Base-by-base conservation (phyloP, 2,888 invertebrate genomes). In the Conops quadrifasciatus region DNA sequence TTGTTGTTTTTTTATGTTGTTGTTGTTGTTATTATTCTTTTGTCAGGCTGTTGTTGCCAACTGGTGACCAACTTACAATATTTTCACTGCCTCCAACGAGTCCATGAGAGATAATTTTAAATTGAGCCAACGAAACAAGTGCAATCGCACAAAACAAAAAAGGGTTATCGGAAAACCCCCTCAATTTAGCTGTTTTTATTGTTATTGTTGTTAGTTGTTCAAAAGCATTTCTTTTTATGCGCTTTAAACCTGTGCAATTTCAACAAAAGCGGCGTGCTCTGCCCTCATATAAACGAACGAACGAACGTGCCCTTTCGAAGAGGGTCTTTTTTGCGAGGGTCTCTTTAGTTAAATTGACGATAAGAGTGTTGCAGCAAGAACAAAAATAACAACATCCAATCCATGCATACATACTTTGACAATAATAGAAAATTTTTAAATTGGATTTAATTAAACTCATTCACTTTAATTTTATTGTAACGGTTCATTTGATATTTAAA, bases 391-490 rank as follows among this genome's bases (percentile, higher is more conserved):
- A 47, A 66, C 43, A 3, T 9, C 47, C 43, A 24, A 45, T 28
- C n/a, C 49, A 28, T n/a, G 15, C 21, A 64, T 16, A 21, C 26
- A 16, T 24, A 9, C 7, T 9, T n/a, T 70, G 75, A 68, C 70
- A 72, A 71, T 71, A 74, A 71, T 72, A 72, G 67, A 73, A 73
- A 72, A 75, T 75, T 72, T 72, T 70, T 69, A 67, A 75, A 75
- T 75, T 75, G 75, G 65, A 71, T 72, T 75, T 74, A 75, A 75
- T 74, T 74, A 75, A 74, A 75, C 72, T 58, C 71, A 72, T 72
- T 74, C 71, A 72, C 70, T 72, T 56, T 63, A n/a, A 30, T 26
- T 28, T 60, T 60, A 60, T 60, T 64, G 19, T 56, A 56, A 21
- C 21, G 2, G 67, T 69, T 64, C 64, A 47, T 13, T n/a, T 16